These are phyloP conservation scores for Borostomias antarcticus DNA, from an alignment of 2,797 vertebrate species.

Conservation along the genomic window DNA sequence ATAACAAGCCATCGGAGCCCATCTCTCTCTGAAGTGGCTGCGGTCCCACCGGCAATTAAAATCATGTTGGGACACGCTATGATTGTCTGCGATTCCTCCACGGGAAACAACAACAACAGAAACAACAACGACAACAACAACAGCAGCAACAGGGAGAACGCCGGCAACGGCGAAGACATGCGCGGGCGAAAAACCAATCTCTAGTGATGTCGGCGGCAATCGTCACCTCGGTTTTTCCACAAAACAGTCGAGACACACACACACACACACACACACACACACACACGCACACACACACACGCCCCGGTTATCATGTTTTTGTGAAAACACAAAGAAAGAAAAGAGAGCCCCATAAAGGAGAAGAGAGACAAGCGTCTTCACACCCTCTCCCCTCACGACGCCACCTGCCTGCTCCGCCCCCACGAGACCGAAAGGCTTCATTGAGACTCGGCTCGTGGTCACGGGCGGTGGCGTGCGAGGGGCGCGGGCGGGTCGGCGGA, in stretches of 20 bases:
- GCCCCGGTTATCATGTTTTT: slow-evolving; percentile 56
- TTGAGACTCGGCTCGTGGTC: too few species aligned
- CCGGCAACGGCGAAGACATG: slow-evolving; percentile 53
- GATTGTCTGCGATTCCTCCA: slow-evolving; percentile 65
- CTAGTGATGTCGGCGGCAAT: slow-evolving; percentile 59
- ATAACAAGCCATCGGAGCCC: slow-evolving; percentile 78
- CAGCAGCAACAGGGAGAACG: slow-evolving; percentile 24
- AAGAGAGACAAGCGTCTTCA: slow-evolving; percentile 43
- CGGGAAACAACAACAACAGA: slow-evolving; percentile 66
- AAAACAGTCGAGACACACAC: neutral
- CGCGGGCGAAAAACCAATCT: slow-evolving; percentile 66
- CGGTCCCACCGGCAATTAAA: slow-evolving; percentile 81
- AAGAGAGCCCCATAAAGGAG: slow-evolving; percentile 56
- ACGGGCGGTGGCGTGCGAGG: neutral
- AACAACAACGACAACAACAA: slow-evolving; percentile 11
- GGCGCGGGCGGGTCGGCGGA: too few species aligned
- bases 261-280: too few species aligned
- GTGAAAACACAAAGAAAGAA: slow-evolving; percentile 43
- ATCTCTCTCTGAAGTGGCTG: slow-evolving; percentile 73
- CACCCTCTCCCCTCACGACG: slow-evolving; percentile 26
- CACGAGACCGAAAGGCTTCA: neutral
- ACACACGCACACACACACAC: too few species aligned
- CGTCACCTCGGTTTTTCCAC: slow-evolving; percentile 63
- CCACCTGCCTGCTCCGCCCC: neutral
- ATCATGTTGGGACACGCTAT: slow-evolving; percentile 77